These are phyloP conservation scores for Zaprionus lineosus DNA, from an alignment of 2,888 invertebrate species.

Conservation along the genomic window DNA sequence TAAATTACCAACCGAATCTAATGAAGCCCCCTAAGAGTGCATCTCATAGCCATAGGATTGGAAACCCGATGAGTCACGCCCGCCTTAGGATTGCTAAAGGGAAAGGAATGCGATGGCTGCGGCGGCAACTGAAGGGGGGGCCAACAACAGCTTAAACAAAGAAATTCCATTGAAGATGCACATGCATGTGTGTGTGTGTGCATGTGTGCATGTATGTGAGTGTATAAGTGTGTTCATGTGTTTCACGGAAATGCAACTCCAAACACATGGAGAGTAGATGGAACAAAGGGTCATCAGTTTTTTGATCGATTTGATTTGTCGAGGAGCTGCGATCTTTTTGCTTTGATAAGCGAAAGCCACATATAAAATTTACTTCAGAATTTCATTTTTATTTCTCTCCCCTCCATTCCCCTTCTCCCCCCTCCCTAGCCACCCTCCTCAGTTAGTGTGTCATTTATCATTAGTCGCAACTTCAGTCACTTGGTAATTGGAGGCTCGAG, in stretches of 20 bases:
- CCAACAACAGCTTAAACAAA: constrained; percentile 63
- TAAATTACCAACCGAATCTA: constrained; percentile 57
- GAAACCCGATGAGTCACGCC: constrained; percentile 65
- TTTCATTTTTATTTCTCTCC: too few species aligned
- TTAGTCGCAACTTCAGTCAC: constrained; percentile 49
- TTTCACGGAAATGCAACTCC: constrained; percentile 54
- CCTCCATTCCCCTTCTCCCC: too few species aligned
- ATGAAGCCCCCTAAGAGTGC: constrained; percentile 57
- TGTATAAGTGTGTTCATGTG: too few species aligned
- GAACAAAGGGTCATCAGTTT: constrained; percentile 26
- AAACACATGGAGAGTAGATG: not conserved
- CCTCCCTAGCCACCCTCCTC: too few species aligned
- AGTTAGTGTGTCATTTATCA: constrained; percentile 70
- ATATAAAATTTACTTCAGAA: constrained; percentile 43
- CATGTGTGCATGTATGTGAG: too few species aligned
- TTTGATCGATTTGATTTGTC: constrained; percentile 73
- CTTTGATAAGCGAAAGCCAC: constrained; percentile 70
- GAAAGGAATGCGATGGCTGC: too few species aligned
- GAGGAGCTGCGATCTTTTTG: constrained; percentile 46
- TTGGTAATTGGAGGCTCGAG: constrained; percentile 50
- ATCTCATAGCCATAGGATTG: constrained; percentile 26
- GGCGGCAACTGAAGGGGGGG: too few species aligned
- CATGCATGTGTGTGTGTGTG: too few species aligned
- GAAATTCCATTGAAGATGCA: constrained; percentile 72
- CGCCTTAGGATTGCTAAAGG: too few species aligned